Conservation (phyloP, 2,888 invertebrate genomes). For the Mythimna impura region DNA sequence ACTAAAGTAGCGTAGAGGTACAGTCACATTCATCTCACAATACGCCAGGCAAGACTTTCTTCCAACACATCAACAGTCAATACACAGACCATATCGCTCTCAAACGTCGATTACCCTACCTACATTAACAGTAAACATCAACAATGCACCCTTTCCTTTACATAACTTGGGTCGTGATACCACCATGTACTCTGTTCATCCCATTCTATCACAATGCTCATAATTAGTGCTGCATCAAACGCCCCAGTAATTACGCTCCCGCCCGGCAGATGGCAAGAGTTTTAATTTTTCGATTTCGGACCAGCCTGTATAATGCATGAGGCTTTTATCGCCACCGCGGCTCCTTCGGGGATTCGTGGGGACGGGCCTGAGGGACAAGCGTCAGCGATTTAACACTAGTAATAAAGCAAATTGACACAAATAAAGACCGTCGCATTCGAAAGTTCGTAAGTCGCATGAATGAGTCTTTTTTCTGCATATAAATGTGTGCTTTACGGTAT, state of each 20-base stretch:
- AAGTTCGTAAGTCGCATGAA: too few relatives aligned
- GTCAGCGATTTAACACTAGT: conserved; percentile 54
- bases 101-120: not conserved
- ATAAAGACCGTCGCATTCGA: too few relatives aligned
- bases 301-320: conserved; percentile 88
- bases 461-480: too few relatives aligned
- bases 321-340: conserved; percentile 89
- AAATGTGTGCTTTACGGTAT: too few relatives aligned
- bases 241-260: conserved; percentile 80
- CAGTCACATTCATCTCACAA: too few relatives aligned
- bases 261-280: conserved; percentile 87
- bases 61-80: not conserved
- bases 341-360: conserved; percentile 84
- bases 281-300: conserved; percentile 90
- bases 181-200: conserved; percentile 44
- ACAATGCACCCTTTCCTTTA: not conserved
- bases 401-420: too few relatives aligned
- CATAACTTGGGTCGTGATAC: conserved; percentile 3
- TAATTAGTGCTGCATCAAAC: conserved; percentile 81
- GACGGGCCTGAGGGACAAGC: conserved; percentile 54
- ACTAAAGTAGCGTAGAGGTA: too few relatives aligned
- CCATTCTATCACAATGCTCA: conserved; percentile 58
- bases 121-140: not conserved
- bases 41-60: too few relatives aligned
- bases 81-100: not conserved